Evolutionary conservation across 1,140 invertebrate species (phyloP), one percentile per base, ranked within the genome.

Genomic region (Oreohelix idahoensis): DNA sequence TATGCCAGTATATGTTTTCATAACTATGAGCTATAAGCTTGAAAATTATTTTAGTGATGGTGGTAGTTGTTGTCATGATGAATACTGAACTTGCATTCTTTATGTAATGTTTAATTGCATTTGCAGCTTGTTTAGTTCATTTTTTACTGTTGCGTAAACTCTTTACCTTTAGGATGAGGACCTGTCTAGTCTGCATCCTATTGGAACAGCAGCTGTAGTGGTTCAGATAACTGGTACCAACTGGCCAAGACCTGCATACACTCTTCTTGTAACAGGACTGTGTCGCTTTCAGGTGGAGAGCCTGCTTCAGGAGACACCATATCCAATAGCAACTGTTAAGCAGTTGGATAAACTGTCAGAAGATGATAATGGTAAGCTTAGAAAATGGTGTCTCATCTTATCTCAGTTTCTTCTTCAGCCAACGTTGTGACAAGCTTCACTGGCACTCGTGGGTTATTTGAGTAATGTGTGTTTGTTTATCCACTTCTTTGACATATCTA

Each of bases 181-280:
- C 53, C 53, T 91, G 45, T 85, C 89, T 8, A 83, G 83, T n/a
- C 66, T 93, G 23, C 93, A 94, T 87, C 85, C 90, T 29, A 92
- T 94, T 79, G 94, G 93, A 23, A 94, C 94, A 39, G 93, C 94
- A 75, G 94, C 93, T 20, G 90, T 94, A 69, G 93, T 94, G 11
- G 93, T 94, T 35, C 93, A 94, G 88, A 93, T 94, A 10, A 93
- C 93, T 13, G 93, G 94, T 10, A 94, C 93, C 2, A 94, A 93
- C 86, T 94, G 94, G 93, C 93, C 94, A 0, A 88, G 91, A 36
- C 92, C 93, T 51, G 88, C 93, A 10, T 94, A 94, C 84, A 94
- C 94, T 1, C 83, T 94, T 20, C 89, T 94, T 66, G 93, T 94
- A 0, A 93, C 93, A 38, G 94, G 94, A 35, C 83, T 94, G 15